These are phyloP conservation scores for Drosophila subquinaria DNA, from an alignment of 2,888 invertebrate genomes.

Conservation along the genomic window DNA sequence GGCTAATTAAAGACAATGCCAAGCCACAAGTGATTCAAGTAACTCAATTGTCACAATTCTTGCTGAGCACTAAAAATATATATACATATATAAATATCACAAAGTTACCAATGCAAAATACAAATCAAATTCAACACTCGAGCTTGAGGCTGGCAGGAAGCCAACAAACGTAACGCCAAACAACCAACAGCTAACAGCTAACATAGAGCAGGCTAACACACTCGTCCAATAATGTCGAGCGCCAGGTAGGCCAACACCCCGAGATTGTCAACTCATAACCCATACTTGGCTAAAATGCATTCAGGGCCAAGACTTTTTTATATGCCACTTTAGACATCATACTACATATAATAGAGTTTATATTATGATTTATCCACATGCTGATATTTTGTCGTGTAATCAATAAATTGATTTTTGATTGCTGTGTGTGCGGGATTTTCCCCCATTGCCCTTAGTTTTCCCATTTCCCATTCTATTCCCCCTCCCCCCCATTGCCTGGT, in stretches of 20 bases:
- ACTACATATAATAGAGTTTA: constrained; percentile 11
- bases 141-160: constrained; percentile 50
- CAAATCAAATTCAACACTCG: constrained; percentile 31
- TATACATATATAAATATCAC: constrained; percentile 1
- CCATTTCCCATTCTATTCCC: constrained; percentile 19
- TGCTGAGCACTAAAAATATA: background rate
- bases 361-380: constrained; percentile 57
- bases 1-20: constrained; percentile 73
- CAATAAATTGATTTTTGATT: constrained; percentile 83
- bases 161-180: constrained; percentile 51
- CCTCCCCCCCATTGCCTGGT: constrained; percentile 16
- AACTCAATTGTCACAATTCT: background rate
- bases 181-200: constrained; percentile 14
- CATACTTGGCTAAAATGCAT: constrained; percentile 3
- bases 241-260: constrained; percentile 66
- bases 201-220: constrained; percentile 26
- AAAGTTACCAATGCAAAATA: constrained; percentile 46
- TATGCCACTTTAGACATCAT: constrained; percentile 20
- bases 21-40: constrained; percentile 48
- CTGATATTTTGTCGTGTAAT: constrained; percentile 67
- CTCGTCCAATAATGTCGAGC: constrained; percentile 64
- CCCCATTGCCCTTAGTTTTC: constrained; percentile 44
- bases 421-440: constrained; percentile 52
- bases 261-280: constrained; percentile 11
- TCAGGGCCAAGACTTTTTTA: constrained; percentile 46